Percentiles rank a stretch among this genome's conserved stretches.
phyloP scores from a whole-genome alignment of 2,113 vertebrate species.

The Pelodiscus sinensis region DNA sequence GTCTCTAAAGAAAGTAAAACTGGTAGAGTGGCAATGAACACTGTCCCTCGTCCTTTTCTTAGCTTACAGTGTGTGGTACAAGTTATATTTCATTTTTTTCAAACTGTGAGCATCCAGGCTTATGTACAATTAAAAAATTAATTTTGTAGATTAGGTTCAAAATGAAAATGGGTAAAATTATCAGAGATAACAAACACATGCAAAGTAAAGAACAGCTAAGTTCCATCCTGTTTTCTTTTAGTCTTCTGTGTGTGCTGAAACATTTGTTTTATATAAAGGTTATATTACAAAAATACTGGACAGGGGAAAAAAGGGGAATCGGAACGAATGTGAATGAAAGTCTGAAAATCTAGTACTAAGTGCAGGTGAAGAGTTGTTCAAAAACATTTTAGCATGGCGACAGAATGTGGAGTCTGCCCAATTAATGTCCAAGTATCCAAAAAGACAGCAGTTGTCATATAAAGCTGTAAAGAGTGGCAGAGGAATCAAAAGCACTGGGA shows the following conservation, averaged over 20 bases:
- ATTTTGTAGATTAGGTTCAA: constrained; percentile 37
- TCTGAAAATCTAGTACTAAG: constrained; percentile 32
- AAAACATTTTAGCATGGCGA: constrained; percentile 50
- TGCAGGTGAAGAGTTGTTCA: constrained; percentile 28
- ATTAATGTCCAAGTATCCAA: constrained; percentile 50
- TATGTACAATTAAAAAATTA: constrained; percentile 23
- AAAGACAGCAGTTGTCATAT: constrained; percentile 45
- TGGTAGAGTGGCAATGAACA: not conserved
- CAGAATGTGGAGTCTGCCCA: constrained; percentile 47
- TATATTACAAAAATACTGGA: constrained; percentile 60
- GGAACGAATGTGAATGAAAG: constrained; percentile 57
- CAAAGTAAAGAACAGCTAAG: constrained; percentile 49
- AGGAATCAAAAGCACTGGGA: constrained; percentile 49
- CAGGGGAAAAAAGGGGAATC: constrained; percentile 58
- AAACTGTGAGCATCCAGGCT: not conserved
- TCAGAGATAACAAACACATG: constrained; percentile 47
- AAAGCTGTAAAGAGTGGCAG: constrained; percentile 52
- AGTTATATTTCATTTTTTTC: constrained; percentile 38
- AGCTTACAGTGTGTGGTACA: not conserved
- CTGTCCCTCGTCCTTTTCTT: not conserved
- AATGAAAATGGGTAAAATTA: constrained; percentile 52
- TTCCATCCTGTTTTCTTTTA: constrained; percentile 50
- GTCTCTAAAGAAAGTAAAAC: constrained; percentile 45
- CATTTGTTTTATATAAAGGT: constrained; percentile 70
- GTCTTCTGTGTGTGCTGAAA: constrained; percentile 54